Percentiles rank a stretch among this genome's conserved stretches.
Evolutionary conservation across 2,888 invertebrate genomes (phyloP).

Genomic region (Amphipoea oculea): DNA sequence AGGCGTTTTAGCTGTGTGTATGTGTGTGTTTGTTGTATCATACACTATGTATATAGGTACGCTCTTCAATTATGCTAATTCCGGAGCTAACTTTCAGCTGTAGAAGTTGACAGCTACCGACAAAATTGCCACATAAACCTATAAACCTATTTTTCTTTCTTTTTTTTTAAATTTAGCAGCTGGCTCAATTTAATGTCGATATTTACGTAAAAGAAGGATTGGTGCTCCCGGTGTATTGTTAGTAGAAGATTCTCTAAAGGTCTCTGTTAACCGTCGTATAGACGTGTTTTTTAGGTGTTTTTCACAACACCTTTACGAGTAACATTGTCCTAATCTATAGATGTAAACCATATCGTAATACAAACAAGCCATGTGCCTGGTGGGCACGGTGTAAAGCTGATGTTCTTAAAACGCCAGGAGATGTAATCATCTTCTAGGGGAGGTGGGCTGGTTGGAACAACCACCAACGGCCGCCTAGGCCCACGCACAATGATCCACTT

Average conservation of each 20-base stretch:
- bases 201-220: too few species aligned
- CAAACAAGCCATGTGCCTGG: too few species aligned
- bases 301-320: neutral
- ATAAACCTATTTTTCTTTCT: too few species aligned
- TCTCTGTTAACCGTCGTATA: neutral
- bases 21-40: neutral
- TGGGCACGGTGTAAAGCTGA: too few species aligned
- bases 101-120: neutral
- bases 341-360: neutral
- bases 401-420: too few species aligned
- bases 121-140: neutral
- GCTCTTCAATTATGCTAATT: neutral
- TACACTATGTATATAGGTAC: neutral
- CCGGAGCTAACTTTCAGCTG: neutral
- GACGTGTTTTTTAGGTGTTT: neutral
- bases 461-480: too few species aligned
- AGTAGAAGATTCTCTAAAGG: neutral
- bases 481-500: too few species aligned
- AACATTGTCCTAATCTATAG: neutral
- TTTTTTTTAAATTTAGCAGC: too few species aligned
- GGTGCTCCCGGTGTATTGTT: neutral
- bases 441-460: too few species aligned
- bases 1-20: neutral
- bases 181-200: neutral
- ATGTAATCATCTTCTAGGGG: too few species aligned